Conservation (phyloP, 2,888 invertebrate genomes). For the Lottia scabra region DNA sequence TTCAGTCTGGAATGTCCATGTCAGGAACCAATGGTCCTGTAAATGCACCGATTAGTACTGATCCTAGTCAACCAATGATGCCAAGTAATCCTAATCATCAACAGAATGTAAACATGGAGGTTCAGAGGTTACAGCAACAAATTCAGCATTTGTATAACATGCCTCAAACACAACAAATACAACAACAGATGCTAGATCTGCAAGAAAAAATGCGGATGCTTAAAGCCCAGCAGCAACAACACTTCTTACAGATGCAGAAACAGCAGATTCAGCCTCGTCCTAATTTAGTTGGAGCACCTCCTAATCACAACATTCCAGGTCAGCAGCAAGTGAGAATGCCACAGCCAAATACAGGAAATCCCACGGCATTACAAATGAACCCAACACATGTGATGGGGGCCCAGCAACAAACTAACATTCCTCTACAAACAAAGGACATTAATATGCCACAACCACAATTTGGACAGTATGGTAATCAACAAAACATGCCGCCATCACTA, state of each 20-base stretch:
- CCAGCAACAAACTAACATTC: conserved; percentile 30
- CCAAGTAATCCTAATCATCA: conserved; percentile 15
- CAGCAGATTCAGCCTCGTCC: conserved; percentile 33
- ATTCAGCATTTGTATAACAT: conserved; percentile 59
- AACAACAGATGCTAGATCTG: conserved; percentile 62
- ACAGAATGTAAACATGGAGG: conserved; percentile 46
- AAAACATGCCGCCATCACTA: conserved; percentile 10
- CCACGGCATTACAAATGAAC: conserved; percentile 7
- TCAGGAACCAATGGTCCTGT: conserved; percentile 30
- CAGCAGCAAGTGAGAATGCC: background rate
- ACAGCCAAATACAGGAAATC: background rate
- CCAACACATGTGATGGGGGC: conserved; percentile 18
- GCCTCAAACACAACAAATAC: conserved; percentile 61
- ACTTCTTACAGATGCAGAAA: conserved; percentile 48
- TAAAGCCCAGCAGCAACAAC: conserved; percentile 57
- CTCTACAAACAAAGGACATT: conserved; percentile 11
- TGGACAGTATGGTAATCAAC: conserved; percentile 23
- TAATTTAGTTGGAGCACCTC: conserved; percentile 21
- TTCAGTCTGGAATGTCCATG: conserved; percentile 18
- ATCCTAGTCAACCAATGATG: conserved; percentile 23
- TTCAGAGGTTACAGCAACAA: conserved; percentile 59
- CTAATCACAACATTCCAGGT: conserved; percentile 6
- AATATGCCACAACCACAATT: conserved; percentile 18
- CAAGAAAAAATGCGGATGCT: conserved; percentile 60
- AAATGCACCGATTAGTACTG: conserved; percentile 43